These are phyloP conservation scores for Onychorhynchus coronatus DNA, from an alignment of 2,113 vertebrate species.

Conservation along the genomic window DNA sequence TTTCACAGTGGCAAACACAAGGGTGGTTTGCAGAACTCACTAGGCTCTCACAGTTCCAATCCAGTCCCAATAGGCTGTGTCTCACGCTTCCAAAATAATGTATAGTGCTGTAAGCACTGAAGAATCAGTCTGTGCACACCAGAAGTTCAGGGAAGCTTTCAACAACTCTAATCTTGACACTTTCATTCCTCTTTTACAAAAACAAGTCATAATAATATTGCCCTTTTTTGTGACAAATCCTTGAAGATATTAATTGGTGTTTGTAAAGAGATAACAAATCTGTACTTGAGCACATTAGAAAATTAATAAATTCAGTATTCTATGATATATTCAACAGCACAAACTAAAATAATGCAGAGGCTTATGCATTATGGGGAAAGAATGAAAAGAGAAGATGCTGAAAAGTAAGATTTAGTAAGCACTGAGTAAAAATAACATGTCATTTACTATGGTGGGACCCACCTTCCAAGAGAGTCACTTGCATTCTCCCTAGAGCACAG, in stretches of 20 bases:
- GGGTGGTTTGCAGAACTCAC: not conserved
- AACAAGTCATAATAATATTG: not conserved
- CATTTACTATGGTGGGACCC: not conserved
- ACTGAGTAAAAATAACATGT: not conserved
- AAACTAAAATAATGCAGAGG: not conserved
- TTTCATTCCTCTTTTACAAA: not conserved
- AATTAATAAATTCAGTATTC: not conserved
- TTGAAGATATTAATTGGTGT: not conserved
- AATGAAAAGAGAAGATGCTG: not conserved
- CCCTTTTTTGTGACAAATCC: not conserved
- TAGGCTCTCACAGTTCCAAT: not conserved
- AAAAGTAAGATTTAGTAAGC: not conserved
- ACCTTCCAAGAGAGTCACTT: not conserved
- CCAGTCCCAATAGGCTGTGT: not conserved
- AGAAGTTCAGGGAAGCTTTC: not conserved
- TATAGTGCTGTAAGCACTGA: not conserved
- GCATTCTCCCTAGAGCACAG: not conserved
- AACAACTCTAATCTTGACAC: rapidly evolving
- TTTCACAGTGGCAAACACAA: not conserved
- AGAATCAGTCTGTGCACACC: not conserved
- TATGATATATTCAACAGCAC: not conserved
- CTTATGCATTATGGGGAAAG: not conserved
- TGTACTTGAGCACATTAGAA: not conserved
- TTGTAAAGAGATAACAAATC: not conserved
- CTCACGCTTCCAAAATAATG: not conserved